phyloP scores from a whole-genome alignment of 2,888 invertebrate genomes.

The Drosophila nigritarsus region DNA sequence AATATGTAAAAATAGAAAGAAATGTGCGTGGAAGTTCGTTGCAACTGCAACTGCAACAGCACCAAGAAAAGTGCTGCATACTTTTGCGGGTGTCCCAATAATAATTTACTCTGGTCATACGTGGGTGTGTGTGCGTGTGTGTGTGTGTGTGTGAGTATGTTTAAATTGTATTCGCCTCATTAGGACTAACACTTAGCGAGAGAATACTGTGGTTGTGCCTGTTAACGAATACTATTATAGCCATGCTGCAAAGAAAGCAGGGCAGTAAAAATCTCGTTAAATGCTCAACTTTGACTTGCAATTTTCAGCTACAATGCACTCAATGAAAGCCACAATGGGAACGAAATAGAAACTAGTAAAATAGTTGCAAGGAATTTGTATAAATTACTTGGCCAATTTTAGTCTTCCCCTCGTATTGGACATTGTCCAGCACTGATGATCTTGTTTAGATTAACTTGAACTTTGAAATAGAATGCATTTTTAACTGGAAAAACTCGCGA shows the following conservation, averaged over 20 bases:
- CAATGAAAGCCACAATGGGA: not conserved
- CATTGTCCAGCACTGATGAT: not conserved
- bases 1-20: slow-evolving; percentile 3
- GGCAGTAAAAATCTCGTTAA: slow-evolving; percentile 1
- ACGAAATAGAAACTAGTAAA: not conserved
- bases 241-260: not conserved
- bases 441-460: not conserved
- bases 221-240: not conserved
- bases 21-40: slow-evolving; percentile 8
- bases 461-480: not conserved
- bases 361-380: not conserved
- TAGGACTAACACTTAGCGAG: not conserved
- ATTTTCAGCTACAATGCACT: not conserved
- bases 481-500: not conserved
- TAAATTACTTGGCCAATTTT: not conserved
- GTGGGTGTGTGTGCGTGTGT: slow-evolving; percentile 7
- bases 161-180: not conserved
- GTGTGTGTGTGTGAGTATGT: not conserved
- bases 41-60: slow-evolving; percentile 4
- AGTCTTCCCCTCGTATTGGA: not conserved
- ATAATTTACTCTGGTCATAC: slow-evolving; percentile 1
- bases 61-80: slow-evolving; percentile 2
- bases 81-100: slow-evolving; percentile 10
- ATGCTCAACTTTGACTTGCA: not conserved
- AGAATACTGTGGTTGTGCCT: not conserved